These are phyloP conservation scores for Anabacerthia variegaticeps DNA, from an alignment of 2,797 vertebrate genomes.

Conservation along the genomic window DNA sequence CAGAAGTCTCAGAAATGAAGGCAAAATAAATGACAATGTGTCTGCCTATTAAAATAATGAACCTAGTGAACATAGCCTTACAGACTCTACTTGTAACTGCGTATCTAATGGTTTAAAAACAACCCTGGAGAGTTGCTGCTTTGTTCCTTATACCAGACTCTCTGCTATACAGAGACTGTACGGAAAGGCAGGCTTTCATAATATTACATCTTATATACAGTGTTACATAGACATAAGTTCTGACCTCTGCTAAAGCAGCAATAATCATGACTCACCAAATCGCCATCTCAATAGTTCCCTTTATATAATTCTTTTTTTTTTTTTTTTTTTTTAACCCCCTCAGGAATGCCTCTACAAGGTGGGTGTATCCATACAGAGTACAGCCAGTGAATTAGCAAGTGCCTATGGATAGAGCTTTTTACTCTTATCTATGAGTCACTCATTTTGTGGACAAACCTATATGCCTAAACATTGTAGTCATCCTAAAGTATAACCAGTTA, in stretches of 20 bases:
- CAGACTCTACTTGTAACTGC: slow-evolving; percentile 32
- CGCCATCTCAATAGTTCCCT: background rate
- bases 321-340: background rate
- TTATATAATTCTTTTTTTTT: background rate
- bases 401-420: background rate
- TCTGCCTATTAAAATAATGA: slow-evolving; percentile 33
- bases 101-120: slow-evolving; percentile 30
- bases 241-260: slow-evolving; percentile 4
- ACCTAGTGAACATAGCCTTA: slow-evolving; percentile 41
- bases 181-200: background rate
- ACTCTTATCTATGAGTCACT: background rate
- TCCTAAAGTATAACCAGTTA: background rate
- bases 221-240: slow-evolving; percentile 5
- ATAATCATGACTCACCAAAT: background rate
- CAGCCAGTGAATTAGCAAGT: background rate
- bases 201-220: background rate
- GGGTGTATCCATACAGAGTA: background rate
- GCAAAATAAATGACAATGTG: slow-evolving; percentile 15
- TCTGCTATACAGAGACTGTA: background rate
- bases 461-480: background rate
- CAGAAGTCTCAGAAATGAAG: slow-evolving; percentile 25
- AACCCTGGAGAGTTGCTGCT: background rate
- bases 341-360: background rate
- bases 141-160: background rate
- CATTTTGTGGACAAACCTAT: background rate